Percentiles rank a stretch among this genome's conserved stretches.
phyloP scores from a whole-genome alignment of 1,140 invertebrate species.

The Drosophila gunungcola region DNA sequence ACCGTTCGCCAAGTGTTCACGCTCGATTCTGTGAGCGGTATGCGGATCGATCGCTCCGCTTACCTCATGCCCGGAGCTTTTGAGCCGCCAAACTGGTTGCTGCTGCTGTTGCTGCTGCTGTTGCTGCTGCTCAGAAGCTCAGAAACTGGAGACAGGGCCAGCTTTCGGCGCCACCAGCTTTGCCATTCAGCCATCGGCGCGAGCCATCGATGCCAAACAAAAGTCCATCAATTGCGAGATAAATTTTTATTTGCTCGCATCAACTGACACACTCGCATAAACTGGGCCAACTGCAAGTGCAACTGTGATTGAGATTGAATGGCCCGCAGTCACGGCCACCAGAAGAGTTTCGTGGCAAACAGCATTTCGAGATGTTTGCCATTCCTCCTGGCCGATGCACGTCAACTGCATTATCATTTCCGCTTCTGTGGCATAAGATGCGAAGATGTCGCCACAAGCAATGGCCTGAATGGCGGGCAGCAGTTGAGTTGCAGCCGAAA shows the following conservation, averaged over 20 bases:
- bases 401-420: slow-evolving; percentile 68
- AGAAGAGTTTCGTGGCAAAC: not conserved
- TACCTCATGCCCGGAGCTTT: slow-evolving; percentile 78
- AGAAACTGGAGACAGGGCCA: not conserved
- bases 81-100: slow-evolving; percentile 72
- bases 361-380: not conserved
- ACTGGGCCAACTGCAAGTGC: not conserved
- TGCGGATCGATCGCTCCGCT: slow-evolving; percentile 58
- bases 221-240: slow-evolving; percentile 57
- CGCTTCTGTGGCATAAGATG: slow-evolving; percentile 58
- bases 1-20: slow-evolving; percentile 82
- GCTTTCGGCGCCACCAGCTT: not conserved
- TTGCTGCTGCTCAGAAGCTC: slow-evolving; percentile 20
- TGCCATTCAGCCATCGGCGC: slow-evolving; percentile 31
- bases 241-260: slow-evolving; percentile 62
- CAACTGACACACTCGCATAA: slow-evolving; percentile 34
- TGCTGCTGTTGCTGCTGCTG: too few species aligned
- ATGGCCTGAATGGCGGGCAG: not conserved
- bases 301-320: slow-evolving; percentile 49
- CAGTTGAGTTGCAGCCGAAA: slow-evolving; percentile 22
- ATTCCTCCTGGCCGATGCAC: slow-evolving; percentile 13
- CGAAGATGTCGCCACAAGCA: slow-evolving; percentile 49
- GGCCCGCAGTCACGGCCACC: slow-evolving; percentile 8
- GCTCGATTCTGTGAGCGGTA: slow-evolving; percentile 77
- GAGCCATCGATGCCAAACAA: slow-evolving; percentile 33